Percentiles rank a stretch among this genome's conserved stretches.
Evolutionary conservation across 2,797 vertebrate species (phyloP).

Genomic region (Coregonus sp.): DNA sequence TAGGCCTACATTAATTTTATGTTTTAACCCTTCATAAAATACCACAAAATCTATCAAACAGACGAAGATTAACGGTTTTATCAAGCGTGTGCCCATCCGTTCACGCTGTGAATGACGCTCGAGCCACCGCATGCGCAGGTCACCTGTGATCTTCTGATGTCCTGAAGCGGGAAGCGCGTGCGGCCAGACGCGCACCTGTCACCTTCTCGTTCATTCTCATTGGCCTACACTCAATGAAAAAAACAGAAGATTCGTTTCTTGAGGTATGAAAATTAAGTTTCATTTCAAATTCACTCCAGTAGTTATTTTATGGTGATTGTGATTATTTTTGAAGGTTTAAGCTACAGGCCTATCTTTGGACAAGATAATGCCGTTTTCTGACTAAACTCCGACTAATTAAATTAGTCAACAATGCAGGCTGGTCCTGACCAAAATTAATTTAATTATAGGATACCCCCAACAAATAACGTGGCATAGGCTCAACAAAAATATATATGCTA

Average conservation of each 20-base stretch:
- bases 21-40: constrained; percentile 35
- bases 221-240: neutral
- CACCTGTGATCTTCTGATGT: constrained; percentile 53
- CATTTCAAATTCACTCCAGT: neutral
- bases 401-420: too few relatives aligned
- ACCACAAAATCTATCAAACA: constrained; percentile 19
- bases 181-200: neutral
- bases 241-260: neutral
- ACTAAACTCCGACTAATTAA: too few relatives aligned
- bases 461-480: too few relatives aligned
- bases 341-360: neutral
- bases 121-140: constrained; percentile 65
- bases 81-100: constrained; percentile 22
- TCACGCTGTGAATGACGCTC: constrained; percentile 27
- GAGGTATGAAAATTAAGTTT: neutral
- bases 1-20: constrained; percentile 17
- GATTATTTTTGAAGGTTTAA: neutral
- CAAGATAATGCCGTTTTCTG: neutral
- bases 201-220: neutral
- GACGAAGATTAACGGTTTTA: constrained; percentile 37
- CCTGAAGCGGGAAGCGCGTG: constrained; percentile 37
- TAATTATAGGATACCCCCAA: too few relatives aligned
- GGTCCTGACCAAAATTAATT: too few relatives aligned
- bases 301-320: neutral
- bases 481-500: too few relatives aligned